These are phyloP conservation scores for Indicator maculatus DNA, from an alignment of 2,113 vertebrate genomes.

Conservation along the genomic window DNA sequence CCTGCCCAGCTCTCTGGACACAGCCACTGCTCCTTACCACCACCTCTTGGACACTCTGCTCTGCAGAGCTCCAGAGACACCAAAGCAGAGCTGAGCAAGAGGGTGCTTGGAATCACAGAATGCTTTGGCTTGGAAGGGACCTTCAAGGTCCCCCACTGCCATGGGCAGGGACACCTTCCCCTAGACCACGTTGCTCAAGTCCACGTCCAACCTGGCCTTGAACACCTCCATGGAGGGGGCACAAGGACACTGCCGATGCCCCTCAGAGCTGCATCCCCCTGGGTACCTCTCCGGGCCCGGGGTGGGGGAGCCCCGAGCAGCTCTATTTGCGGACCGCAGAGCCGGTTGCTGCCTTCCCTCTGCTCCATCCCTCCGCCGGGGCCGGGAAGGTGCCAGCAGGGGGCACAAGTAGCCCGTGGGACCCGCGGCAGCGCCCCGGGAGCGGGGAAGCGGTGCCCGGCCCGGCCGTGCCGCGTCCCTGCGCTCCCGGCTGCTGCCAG, in stretches of 20 bases:
- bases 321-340: background rate
- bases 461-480: background rate
- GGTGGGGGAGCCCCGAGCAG: background rate
- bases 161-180: too few species aligned
- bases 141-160: too few species aligned
- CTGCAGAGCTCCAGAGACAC: background rate
- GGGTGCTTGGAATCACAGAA: too few species aligned
- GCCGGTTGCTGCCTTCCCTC: too few species aligned
- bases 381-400: background rate
- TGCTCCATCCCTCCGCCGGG: background rate
- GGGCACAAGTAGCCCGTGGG: constrained; percentile 5
- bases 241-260: too few species aligned
- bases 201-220: too few species aligned
- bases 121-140: too few species aligned
- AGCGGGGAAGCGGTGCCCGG: background rate
- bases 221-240: too few species aligned
- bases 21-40: background rate
- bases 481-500: background rate
- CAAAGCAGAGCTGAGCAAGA: background rate
- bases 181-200: too few species aligned
- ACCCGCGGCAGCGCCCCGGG: background rate
- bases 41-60: background rate
- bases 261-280: too few species aligned
- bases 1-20: background rate
- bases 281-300: too few species aligned